These are phyloP conservation scores for Pelochelys cantorii DNA, from an alignment of 2,797 vertebrate genomes.

Conservation along the genomic window DNA sequence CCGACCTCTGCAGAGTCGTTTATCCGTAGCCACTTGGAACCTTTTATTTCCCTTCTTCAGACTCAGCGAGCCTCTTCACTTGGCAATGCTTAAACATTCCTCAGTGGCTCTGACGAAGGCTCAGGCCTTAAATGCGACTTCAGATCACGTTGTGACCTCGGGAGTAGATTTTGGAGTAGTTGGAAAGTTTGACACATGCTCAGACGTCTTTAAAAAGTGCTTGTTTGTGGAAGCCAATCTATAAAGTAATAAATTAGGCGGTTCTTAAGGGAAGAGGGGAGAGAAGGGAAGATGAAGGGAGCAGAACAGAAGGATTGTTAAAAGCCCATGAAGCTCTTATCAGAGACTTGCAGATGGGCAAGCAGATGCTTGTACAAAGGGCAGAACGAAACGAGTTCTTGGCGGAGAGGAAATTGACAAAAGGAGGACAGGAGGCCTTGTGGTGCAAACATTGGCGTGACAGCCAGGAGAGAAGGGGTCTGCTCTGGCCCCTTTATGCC, in stretches of 20 bases:
- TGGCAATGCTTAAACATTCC: conserved; percentile 5
- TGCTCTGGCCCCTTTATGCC: neutral
- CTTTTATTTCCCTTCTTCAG: conserved; percentile 23
- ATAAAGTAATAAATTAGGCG: neutral
- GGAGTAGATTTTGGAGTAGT: neutral
- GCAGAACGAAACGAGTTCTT: neutral
- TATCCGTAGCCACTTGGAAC: neutral
- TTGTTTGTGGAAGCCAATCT: neutral
- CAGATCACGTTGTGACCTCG: neutral
- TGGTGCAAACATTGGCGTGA: accelerated
- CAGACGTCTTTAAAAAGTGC: neutral
- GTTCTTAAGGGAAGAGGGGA: neutral
- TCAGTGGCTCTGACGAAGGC: neutral
- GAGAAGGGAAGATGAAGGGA: neutral
- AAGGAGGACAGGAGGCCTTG: neutral
- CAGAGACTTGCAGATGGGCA: conserved; percentile 35
- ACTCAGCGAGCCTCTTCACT: neutral
- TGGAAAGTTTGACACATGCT: neutral
- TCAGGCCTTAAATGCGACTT: neutral
- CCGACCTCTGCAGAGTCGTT: neutral
- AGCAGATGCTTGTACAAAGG: neutral
- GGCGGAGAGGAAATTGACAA: neutral
- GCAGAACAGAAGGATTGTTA: conserved; percentile 16
- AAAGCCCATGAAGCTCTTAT: neutral
- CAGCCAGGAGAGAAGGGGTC: neutral